Conservation (phyloP, 2,113 vertebrate genomes). For the Otus sunia region DNA sequence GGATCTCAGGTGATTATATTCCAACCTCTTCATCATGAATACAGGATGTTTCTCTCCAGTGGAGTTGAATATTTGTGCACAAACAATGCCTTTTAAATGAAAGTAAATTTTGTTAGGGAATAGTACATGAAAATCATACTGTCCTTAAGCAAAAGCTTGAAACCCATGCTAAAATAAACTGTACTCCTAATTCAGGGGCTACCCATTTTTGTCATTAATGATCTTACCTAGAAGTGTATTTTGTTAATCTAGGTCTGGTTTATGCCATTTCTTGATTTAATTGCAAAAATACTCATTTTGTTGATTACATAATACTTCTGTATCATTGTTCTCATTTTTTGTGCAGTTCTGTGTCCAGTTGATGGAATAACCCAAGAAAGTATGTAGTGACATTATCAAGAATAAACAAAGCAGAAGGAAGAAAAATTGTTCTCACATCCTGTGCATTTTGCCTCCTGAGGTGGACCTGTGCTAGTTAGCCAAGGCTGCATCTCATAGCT, state of each 20-base stretch:
- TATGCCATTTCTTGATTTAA: not conserved
- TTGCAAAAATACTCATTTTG: not conserved
- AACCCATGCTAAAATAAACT: not conserved
- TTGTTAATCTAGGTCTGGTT: not conserved
- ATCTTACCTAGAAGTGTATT: not conserved
- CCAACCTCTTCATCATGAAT: not conserved
- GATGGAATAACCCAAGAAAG: not conserved
- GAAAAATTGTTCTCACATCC: not conserved
- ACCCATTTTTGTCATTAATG: not conserved
- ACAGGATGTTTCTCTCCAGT: not conserved
- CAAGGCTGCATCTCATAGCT: not conserved
- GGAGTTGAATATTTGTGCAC: not conserved
- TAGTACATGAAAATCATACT: not conserved
- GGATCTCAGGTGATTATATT: not conserved
- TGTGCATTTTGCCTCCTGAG: not conserved
- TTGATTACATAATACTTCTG: not conserved
- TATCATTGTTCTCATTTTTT: not conserved
- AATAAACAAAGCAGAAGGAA: not conserved
- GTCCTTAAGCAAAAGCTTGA: not conserved
- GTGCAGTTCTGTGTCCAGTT: not conserved
- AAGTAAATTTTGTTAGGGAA: not conserved
- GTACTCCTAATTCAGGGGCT: not conserved
- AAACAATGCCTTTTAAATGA: not conserved
- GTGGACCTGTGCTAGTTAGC: not conserved
- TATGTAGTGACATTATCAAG: not conserved